These are phyloP conservation scores for Cichladusa arquata DNA, from an alignment of 2,113 vertebrate species.

Conservation along the genomic window DNA sequence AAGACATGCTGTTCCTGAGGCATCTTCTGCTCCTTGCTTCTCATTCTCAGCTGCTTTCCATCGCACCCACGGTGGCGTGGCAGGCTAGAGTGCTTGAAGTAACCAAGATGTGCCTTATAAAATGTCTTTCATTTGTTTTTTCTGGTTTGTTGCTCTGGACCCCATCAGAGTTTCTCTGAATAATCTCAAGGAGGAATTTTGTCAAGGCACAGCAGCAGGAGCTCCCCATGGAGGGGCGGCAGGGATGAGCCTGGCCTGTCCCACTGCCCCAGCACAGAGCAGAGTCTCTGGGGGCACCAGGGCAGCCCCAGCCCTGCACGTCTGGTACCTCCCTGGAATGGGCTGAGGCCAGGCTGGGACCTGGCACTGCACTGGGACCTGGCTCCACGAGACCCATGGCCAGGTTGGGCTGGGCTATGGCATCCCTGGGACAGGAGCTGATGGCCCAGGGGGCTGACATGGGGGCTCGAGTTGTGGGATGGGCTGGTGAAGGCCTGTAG, in stretches of 20 bases:
- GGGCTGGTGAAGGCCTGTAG: neutral
- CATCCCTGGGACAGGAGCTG: neutral
- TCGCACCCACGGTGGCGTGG: fast-evolving
- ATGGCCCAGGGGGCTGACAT: fast-evolving
- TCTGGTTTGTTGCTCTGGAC: neutral
- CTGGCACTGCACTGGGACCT: fast-evolving
- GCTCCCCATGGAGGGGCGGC: fast-evolving
- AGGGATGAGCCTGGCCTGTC: neutral
- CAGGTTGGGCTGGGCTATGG: neutral
- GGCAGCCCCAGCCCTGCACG: neutral
- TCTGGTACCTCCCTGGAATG: neutral
- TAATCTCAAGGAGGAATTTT: neutral
- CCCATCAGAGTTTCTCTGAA: neutral
- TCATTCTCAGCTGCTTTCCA: neutral
- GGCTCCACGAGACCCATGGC: fast-evolving
- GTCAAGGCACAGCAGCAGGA: fast-evolving
- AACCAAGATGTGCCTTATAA: neutral
- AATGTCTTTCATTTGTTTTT: neutral
- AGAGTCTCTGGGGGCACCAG: fast-evolving
- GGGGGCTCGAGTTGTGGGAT: fast-evolving
- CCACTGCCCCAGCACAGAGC: neutral
- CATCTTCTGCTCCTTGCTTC: neutral
- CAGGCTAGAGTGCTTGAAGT: neutral
- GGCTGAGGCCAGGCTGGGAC: neutral
- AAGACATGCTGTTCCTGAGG: neutral